Conservation (phyloP, 2,797 vertebrate genomes). For the Sebastes trivittatus region DNA sequence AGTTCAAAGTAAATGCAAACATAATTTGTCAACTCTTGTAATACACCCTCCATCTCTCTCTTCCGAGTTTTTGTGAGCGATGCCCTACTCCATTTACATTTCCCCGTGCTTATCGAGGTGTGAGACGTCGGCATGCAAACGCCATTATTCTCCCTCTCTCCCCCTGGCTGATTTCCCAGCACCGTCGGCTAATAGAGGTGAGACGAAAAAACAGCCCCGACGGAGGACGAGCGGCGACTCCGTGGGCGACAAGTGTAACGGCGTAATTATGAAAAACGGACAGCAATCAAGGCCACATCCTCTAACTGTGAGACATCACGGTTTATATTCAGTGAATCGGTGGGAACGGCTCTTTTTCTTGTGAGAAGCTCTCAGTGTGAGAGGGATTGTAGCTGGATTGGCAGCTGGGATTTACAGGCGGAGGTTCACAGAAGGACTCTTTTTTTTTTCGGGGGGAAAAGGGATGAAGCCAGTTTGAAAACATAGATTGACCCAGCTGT, state of each 20-base stretch:
- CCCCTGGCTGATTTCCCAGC: slow-evolving; percentile 41
- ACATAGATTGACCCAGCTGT: neutral
- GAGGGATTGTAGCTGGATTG: slow-evolving; percentile 45
- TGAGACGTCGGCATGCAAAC: slow-evolving; percentile 28
- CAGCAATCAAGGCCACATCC: slow-evolving; percentile 32
- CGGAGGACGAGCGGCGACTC: slow-evolving; percentile 23
- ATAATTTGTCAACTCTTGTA: neutral
- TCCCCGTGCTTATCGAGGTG: slow-evolving; percentile 42
- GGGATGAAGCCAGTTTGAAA: slow-evolving; percentile 28
- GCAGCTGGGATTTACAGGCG: slow-evolving; percentile 41
- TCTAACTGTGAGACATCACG: slow-evolving; percentile 10
- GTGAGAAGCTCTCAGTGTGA: slow-evolving; percentile 31
- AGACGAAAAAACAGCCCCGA: neutral
- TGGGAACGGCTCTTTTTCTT: slow-evolving; percentile 30
- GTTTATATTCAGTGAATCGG: slow-evolving; percentile 32
- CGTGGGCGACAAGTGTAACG: slow-evolving; percentile 45
- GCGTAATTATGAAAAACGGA: slow-evolving; percentile 53
- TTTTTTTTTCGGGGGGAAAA: neutral
- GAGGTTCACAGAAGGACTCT: slow-evolving; percentile 32
- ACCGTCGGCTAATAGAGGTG: slow-evolving; percentile 32
- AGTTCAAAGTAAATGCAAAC: slow-evolving; percentile 1
- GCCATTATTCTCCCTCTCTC: slow-evolving; percentile 20
- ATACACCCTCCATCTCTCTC: neutral
- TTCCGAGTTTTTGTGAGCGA: slow-evolving; percentile 6
- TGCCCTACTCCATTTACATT: slow-evolving; percentile 39